phyloP scores from a whole-genome alignment of 2,797 vertebrate genomes.

The Notoglanidium macrostoma region DNA sequence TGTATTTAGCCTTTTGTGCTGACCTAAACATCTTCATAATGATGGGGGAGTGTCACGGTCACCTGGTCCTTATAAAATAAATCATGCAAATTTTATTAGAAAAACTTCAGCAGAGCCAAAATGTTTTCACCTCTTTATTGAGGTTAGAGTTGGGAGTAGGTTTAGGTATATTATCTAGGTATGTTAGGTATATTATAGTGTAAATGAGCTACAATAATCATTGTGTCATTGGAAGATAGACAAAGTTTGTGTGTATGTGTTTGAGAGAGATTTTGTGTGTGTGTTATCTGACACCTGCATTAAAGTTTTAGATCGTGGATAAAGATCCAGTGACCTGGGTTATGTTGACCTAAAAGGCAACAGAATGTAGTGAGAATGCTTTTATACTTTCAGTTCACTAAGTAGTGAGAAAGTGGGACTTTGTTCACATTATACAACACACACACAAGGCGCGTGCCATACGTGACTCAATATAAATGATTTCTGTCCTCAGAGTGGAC shows the following conservation, averaged over 20 bases:
- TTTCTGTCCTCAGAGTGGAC: not conserved
- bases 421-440: not conserved
- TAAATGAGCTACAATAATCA: not conserved
- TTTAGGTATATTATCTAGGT: not conserved
- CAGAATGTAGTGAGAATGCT: not conserved
- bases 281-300: slow-evolving; percentile 44
- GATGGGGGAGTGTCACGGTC: not conserved
- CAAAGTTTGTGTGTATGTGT: not conserved
- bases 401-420: not conserved
- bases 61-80: not conserved
- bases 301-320: slow-evolving; percentile 60
- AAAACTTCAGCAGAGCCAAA: no score
- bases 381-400: not conserved
- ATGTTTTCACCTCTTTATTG: not conserved
- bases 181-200: not conserved
- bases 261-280: not conserved
- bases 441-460: not conserved
- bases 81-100: not conserved
- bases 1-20: not conserved
- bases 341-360: not conserved
- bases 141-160: not conserved
- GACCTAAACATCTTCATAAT: not conserved
- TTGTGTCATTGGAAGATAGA: not conserved
- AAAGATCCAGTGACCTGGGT: slow-evolving; percentile 3
- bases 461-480: not conserved